Evolutionary conservation across 2,888 invertebrate species (phyloP), one percentile per base, ranked within the genome.

Genomic region (Harpalus rubripes): DNA sequence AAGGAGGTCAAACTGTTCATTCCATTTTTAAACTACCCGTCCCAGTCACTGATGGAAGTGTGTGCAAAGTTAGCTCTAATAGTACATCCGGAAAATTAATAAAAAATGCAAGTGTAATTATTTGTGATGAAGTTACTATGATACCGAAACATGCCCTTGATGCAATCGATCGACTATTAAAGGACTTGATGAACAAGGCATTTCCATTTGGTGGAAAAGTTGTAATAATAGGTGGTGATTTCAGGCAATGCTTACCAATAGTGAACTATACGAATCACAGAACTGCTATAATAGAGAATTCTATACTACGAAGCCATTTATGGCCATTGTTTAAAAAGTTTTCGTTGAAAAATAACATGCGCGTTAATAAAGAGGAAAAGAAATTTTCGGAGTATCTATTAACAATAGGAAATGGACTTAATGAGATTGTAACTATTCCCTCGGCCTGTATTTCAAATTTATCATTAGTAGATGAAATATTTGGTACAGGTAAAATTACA

Each of bases 1-100:
- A 86, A 41, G 87, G 88, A n/a, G 91, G 91, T 6, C 86, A 87
- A 85, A 91, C 91, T 12, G 88, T 88, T 5, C 91, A 91, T 85
- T 88, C 88, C 39, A 85, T 87, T 18, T 90, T 90, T 86, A 87
- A 88, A 32, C 78, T 90, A 58, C 89, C 89, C 58, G 86, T 89
- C 4, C 44, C 72, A 0, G 1, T 87, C 0, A 52, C 52, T 7
- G 56, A 80, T 10, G 44, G 8, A 5, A 32, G 65, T n/a, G 12
- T 65, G 1, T 65, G 32, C 12, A 65, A 65, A 65, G 32, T 65
- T 32, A 65, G 5, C 22, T 32, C 65, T 12, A 65, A 26, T n/a
- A 65, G 65, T 65, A 65, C 22, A 6, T 32, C 65, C 22, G 65
- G 65, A 8, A 65, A 65, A 65, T 32, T 65, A 12, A 65, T 32